Evolutionary conservation across 2,113 vertebrate genomes (phyloP).

Genomic region (Mastomys natalensis): DNA sequence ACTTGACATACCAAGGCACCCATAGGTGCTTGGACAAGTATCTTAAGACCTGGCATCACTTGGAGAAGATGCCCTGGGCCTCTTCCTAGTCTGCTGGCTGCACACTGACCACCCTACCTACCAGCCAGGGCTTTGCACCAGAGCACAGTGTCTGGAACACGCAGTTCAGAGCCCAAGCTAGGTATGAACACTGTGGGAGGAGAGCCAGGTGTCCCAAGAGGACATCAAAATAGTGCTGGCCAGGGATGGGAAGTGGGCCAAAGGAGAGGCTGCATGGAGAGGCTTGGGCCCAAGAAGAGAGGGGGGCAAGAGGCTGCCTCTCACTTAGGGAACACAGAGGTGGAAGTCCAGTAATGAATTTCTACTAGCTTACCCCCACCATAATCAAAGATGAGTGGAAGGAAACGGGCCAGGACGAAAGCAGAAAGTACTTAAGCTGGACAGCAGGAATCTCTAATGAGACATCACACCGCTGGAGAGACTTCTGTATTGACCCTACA

Average conservation of each 20-base stretch:
- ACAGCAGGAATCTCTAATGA: not conserved
- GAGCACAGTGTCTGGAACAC: conserved; percentile 69
- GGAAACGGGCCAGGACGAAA: not conserved
- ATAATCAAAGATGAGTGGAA: not conserved
- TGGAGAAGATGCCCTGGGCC: not conserved
- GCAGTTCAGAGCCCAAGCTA: conserved; percentile 25
- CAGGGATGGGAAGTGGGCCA: not conserved
- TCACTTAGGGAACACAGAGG: not conserved
- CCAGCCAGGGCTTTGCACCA: not conserved
- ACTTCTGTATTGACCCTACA: not conserved
- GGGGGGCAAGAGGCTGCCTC: not conserved
- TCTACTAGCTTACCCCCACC: not conserved
- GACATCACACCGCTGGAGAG: not conserved
- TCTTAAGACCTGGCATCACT: not conserved
- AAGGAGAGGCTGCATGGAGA: not conserved
- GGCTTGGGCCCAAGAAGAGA: not conserved
- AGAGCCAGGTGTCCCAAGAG: conserved; percentile 47
- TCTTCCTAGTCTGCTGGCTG: not conserved
- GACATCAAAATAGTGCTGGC: conserved; percentile 5
- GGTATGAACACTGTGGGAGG: not conserved
- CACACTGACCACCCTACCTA: not conserved
- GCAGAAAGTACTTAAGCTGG: not conserved
- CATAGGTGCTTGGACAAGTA: not conserved
- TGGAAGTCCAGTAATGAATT: not conserved
- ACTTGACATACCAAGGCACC: not conserved